A percentile compares a stretch with the other conserved stretches of the same genome.
Evolutionary conservation across 2,888 invertebrate species (phyloP).

Genomic region (Eremobia ochroleuca): DNA sequence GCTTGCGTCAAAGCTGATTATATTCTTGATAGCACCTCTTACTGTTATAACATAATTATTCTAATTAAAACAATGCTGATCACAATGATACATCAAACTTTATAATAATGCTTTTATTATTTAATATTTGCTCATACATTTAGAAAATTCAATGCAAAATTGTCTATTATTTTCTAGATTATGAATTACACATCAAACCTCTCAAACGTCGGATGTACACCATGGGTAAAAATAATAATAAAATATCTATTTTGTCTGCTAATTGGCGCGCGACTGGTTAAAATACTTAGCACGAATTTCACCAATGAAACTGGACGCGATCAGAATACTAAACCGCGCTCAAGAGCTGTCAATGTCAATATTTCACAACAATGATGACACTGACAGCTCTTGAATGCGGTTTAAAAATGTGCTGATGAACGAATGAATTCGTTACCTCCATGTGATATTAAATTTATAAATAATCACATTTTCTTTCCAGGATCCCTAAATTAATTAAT

Average conservation of each 20-base stretch:
- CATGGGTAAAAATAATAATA: too few relatives aligned
- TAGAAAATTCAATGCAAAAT: not conserved
- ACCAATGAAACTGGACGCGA: not conserved
- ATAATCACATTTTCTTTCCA: too few relatives aligned
- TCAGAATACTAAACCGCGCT: not conserved
- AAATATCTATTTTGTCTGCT: too few relatives aligned
- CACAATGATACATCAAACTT: not conserved
- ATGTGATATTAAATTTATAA: not conserved
- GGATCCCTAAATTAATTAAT: not conserved
- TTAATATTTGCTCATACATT: not conserved
- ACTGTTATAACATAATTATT: not conserved
- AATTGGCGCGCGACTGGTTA: too few relatives aligned
- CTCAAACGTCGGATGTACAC: too few relatives aligned
- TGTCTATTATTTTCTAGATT: constrained; percentile 11
- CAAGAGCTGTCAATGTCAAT: not conserved
- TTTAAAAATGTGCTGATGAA: not conserved
- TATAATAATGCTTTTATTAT: not conserved
- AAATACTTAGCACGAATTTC: not conserved
- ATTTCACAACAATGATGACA: not conserved
- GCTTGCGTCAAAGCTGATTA: not conserved
- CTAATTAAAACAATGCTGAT: not conserved
- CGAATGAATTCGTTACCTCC: not conserved
- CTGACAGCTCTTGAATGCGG: not conserved
- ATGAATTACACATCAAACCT: not conserved
- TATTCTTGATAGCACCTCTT: not conserved